phyloP scores from a whole-genome alignment of 1,140 invertebrate species.

The Zophobas morio region DNA sequence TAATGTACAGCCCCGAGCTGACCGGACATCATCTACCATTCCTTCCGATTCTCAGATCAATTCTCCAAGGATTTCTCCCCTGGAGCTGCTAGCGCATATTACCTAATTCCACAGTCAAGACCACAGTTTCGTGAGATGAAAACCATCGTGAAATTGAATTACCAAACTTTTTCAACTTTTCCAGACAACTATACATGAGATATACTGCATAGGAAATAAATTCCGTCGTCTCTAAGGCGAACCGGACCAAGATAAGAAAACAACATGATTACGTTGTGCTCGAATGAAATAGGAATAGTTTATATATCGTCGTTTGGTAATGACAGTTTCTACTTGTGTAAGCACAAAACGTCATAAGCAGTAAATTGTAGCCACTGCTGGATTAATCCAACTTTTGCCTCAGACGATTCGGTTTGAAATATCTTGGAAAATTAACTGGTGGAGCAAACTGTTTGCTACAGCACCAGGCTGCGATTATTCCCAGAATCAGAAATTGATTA shows the following conservation, averaged over 20 bases:
- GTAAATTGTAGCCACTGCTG: slow-evolving; percentile 1
- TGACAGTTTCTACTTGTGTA: slow-evolving; percentile 5
- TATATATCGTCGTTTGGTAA: slow-evolving; percentile 8
- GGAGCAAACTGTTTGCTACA: too few relatives aligned
- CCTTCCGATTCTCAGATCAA: slow-evolving; percentile 54
- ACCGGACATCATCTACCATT: slow-evolving; percentile 55
- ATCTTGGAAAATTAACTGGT: background rate
- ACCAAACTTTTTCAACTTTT: slow-evolving; percentile 54
- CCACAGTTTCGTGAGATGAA: slow-evolving; percentile 57
- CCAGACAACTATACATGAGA: slow-evolving; percentile 44
- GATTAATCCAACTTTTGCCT: slow-evolving; percentile 13
- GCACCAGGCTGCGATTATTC: too few relatives aligned
- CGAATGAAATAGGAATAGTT: slow-evolving; percentile 19
- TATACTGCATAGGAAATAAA: slow-evolving; percentile 31
- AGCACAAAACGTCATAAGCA: slow-evolving; percentile 22
- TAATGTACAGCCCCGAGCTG: slow-evolving; percentile 50
- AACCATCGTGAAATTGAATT: slow-evolving; percentile 58
- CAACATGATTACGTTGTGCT: slow-evolving; percentile 31
- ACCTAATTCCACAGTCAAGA: slow-evolving; percentile 49
- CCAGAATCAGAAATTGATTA: too few relatives aligned
- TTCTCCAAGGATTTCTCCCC: slow-evolving; percentile 48
- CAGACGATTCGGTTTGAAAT: background rate
- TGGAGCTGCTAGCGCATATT: slow-evolving; percentile 24
- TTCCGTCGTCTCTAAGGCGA: slow-evolving; percentile 11
- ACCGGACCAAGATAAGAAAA: slow-evolving; percentile 24